Base-by-base conservation (phyloP, 2,888 invertebrate genomes). In the Ornithoptera alexandrae region DNA sequence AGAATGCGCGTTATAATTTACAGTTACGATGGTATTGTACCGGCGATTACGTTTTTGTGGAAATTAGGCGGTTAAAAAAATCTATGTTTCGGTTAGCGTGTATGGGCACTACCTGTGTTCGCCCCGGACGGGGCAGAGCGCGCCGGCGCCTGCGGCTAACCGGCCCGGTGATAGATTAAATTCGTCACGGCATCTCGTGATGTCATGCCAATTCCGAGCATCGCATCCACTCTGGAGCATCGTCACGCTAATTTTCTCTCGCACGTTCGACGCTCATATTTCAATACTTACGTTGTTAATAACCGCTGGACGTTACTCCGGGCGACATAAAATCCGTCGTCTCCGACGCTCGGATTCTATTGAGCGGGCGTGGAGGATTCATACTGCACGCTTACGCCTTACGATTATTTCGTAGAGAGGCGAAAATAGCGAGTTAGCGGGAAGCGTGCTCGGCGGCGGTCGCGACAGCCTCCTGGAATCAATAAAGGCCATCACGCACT, bases 161-260 rank as follows among this genome's bases (percentile, higher is more conserved):
- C 78, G 46, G 74, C 74, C 73, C 84, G 89, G 92, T 92, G 91
- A 92, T 92, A 92, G 92, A 92, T 92, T 92, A 90, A 89, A 92
- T 92, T 90, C 85, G 92, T 86, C 89, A 90, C 91, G 91, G 87
- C 83, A 90, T 87, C 89, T 90, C 90, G 84, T 88, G 88, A 87
- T 90, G 91, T 90, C 90, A 91, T 87, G 92, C 90, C 89, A 88
- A 92, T 90, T 90, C 85, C 79, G 83, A 83, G 80, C 75, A 22
- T 82, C 81, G 81, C 81, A 78, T 81, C 83, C 80, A 79, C 77
- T 79, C 76, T 73, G 81, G 76, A 82, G 80, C 79, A 81, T 82
- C 89, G 89, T 88, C 90, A 90, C 88, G 90, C 86, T 86, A 81
- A 83, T 88, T 89, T 74, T 72, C 72, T 71, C 69, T 73, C 64